phyloP scores from a whole-genome alignment of 2,888 invertebrate genomes.

The Acanthosoma haemorrhoidale region DNA sequence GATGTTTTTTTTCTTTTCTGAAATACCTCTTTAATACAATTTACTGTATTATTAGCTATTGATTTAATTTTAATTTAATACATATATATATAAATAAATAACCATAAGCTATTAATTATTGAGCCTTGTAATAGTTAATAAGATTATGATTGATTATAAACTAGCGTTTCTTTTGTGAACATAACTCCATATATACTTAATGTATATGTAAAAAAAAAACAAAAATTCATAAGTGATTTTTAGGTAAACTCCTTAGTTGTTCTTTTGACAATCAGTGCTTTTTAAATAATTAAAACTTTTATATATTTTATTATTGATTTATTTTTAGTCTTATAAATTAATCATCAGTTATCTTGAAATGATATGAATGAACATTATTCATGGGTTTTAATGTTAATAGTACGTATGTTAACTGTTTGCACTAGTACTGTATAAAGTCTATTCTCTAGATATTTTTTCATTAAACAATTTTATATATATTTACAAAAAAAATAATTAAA shows the following conservation, averaged over 20 bases:
- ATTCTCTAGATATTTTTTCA: too few species aligned
- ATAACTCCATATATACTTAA: background rate
- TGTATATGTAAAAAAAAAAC: too few species aligned
- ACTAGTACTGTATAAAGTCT: too few species aligned
- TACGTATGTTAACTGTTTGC: too few species aligned
- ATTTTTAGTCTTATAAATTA: too few species aligned
- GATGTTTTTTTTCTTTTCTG: background rate
- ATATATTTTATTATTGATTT: too few species aligned
- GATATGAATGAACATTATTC: too few species aligned
- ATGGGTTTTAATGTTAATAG: too few species aligned
- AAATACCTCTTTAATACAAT: background rate
- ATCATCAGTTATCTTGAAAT: too few species aligned
- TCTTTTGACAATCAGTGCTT: slow-evolving; percentile 10
- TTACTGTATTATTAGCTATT: background rate
- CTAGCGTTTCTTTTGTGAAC: background rate
- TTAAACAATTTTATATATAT: too few species aligned
- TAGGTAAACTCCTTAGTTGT: background rate
- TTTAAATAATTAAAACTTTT: background rate
- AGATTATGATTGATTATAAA: background rate
- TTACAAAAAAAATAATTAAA: too few species aligned
- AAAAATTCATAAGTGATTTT: background rate
- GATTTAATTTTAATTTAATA: background rate
- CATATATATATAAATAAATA: too few species aligned
- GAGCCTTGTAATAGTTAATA: background rate
- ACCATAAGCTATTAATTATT: background rate